Evolutionary conservation across 2,888 invertebrate species (phyloP), one percentile per base, ranked within the genome.

Genomic region (Apodemia mormo): DNA sequence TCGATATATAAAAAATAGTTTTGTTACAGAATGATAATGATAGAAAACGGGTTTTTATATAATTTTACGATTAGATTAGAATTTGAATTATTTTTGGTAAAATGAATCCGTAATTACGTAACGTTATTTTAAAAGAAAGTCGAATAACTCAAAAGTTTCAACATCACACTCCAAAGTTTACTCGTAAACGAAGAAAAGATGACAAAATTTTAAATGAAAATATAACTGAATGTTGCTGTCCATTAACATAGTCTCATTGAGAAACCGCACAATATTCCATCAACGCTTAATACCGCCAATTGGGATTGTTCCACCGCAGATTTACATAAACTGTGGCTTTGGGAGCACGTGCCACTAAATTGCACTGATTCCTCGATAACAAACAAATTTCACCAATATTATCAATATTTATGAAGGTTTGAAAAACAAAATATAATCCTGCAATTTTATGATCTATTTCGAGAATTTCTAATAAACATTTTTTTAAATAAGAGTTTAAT

Each of bases 281-380:
- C 80, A 80, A 79, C 72, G 79, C 76, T 77, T 83, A 81, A 84
- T 81, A 80, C 80, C 77, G 71, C 75, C 82, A 80, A 85, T 84
- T 80, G 83, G 80, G 82, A 83, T 80, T 78, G 83, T 79, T 79
- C 77, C 76, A 72, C 76, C 78, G 77, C 79, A 78, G 77, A 85
- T 87, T 85, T 86, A 83, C 87, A 88, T 87, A 85, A 86, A 84
- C 84, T 81, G 82, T 79, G 81, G 80, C 78, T 69, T 76, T 68
- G 72, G 76, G 72, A 73, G 79, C 80, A 82, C 82, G 84, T 82
- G 77, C 80, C 75, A 74, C 76, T 80, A 76, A 80, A 77, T 76
- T 78, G 79, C 78, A 80, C 80, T 82, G 83, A 86, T 85, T 85
- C 64, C 52, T 68, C 65, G 58, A 68, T 68, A 71, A 61, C 52